Percentiles rank a stretch among this genome's conserved stretches.
Conservation (phyloP, 2,888 invertebrate species). For the Eristalis intricaria region DNA sequence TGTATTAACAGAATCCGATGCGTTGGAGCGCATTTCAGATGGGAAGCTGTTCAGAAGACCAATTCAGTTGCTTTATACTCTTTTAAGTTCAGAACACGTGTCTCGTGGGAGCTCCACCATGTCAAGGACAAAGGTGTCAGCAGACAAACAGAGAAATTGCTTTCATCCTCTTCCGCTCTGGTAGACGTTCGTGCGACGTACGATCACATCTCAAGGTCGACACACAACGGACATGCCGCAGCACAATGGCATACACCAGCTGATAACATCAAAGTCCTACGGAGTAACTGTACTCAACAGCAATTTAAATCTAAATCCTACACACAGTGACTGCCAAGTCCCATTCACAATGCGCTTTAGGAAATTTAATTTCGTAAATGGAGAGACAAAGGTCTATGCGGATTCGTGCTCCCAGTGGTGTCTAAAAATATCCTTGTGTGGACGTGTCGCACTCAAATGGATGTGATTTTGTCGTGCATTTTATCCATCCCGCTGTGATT, state of each 20-base stretch:
- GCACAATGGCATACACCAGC: not conserved
- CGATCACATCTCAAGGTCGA: not conserved
- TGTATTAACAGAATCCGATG: too few species aligned
- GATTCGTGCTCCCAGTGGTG: not conserved
- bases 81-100: too few species aligned
- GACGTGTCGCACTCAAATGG: not conserved
- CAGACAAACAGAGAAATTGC: not conserved
- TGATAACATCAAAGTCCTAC: not conserved
- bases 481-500: not conserved
- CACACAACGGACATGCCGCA: not conserved
- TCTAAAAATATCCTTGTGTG: constrained; percentile 5
- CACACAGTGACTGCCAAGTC: not conserved
- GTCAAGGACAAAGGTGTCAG: not conserved
- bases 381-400: not conserved
- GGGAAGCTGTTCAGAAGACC: too few species aligned
- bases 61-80: too few species aligned
- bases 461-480: not conserved
- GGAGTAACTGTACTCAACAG: not conserved
- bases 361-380: not conserved
- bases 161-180: not conserved
- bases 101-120: not conserved
- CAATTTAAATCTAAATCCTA: not conserved
- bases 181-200: not conserved
- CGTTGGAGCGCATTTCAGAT: too few species aligned
- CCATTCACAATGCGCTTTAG: not conserved